Evolutionary conservation across 2,888 invertebrate genomes (phyloP), one percentile per base, ranked within the genome.

Genomic region (Reticulitermes lucifugus): DNA sequence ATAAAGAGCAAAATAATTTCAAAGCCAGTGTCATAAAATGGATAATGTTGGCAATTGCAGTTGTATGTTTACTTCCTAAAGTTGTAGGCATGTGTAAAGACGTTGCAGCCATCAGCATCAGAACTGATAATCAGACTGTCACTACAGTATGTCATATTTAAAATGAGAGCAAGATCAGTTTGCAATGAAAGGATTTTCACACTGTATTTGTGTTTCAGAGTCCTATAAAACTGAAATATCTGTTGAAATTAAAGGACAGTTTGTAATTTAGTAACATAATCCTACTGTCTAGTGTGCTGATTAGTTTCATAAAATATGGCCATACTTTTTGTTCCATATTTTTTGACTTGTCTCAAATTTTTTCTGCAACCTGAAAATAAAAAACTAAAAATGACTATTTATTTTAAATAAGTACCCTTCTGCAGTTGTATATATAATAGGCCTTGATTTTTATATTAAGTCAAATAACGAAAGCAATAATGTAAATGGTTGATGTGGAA

Each of bases 391-490:
- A 70, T 65, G 41, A 65, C 41, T 81, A 81, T 81, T 81, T 81
- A 81, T 81, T 81, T 81, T 43, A 46, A 65, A 81, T 25, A 80
- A 60, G 55, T 79, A 55, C 55, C 43, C 43, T 81, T 70, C 70
- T 70, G 81, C 81, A 46, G 70, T 70, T 81, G 81, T 81, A 81
- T 81, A 81, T 81, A 81, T 81, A 81, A 70, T 81, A 81, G 70
- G 81, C 70, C 65, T 81, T 81, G 81, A 81, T 81, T 81, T 70
- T 81, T 65, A 65, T 65, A 65, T 81, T 81, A 81, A 81, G 65
- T 81, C 41, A 70, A 81, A 70, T 81, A 81, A 81, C 43, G 81
- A 81, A 81, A 81, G 81, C 81, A 81, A 81, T 81, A 81, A 81
- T 81, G 70, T 81, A 81, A 81, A 81, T 81, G 70, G 70, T 46